Evolutionary conservation across 1,140 invertebrate genomes (phyloP).

Genomic region (Amyelois transitella): DNA sequence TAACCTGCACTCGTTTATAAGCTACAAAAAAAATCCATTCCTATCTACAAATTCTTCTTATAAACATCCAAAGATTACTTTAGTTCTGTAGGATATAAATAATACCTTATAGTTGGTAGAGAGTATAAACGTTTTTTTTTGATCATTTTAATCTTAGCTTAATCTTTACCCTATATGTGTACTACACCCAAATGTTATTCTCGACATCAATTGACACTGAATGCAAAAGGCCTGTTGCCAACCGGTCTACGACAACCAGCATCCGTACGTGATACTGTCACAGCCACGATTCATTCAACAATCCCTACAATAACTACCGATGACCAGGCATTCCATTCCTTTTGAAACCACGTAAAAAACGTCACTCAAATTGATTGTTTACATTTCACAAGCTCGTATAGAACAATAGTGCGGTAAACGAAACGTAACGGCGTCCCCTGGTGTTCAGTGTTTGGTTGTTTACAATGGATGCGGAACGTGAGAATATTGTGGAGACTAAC

Average conservation of each 20-base stretch:
- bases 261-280: slow-evolving; percentile 41
- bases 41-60: too few species aligned
- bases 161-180: too few species aligned
- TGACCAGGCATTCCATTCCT: slow-evolving; percentile 9
- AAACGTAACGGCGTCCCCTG: slow-evolving; percentile 55
- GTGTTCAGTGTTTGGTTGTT: slow-evolving; percentile 42
- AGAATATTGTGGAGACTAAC: slow-evolving; percentile 62
- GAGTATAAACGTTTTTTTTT: too few species aligned
- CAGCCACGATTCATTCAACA: slow-evolving; percentile 42
- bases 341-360: slow-evolving; percentile 17
- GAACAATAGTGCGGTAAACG: slow-evolving; percentile 61
- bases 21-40: too few species aligned
- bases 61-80: too few species aligned
- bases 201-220: slow-evolving; percentile 6
- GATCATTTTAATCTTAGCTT: too few species aligned
- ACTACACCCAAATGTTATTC: background rate
- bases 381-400: slow-evolving; percentile 57
- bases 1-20: too few species aligned
- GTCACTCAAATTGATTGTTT: slow-evolving; percentile 42
- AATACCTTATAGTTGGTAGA: too few species aligned
- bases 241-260: slow-evolving; percentile 13
- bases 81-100: too few species aligned
- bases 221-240: slow-evolving; percentile 34
- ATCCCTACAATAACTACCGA: slow-evolving; percentile 25
- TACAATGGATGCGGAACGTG: slow-evolving; percentile 66